Base-by-base conservation (phyloP, 2,888 invertebrate genomes). In the Drosophila pegasa region DNA sequence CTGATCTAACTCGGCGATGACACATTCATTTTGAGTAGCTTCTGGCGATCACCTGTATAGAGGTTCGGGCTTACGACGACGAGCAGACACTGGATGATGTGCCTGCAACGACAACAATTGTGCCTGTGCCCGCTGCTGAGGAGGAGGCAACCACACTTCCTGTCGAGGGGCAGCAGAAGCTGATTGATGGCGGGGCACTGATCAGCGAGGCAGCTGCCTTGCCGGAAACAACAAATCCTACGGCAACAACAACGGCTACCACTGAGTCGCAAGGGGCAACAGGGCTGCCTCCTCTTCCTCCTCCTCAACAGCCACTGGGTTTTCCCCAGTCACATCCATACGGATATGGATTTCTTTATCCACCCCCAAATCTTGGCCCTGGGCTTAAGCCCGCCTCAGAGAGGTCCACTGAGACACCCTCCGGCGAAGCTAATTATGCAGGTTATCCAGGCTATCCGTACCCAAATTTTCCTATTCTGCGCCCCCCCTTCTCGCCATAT, bases 161-260 rank as follows among this genome's bases (percentile, higher is more conserved):
- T 3, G 65, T 48, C 1, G 7, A 37, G 6, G 69, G 45, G 1
- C 10, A 75, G 1, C 7, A 48, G n/a, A 18, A 58, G 20, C 25
- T 71, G 5, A 59, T 63, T 25, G 75, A 66, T 9, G 78, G 58
- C 12, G 18, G 59, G 16, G 61, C 38, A 0, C 3, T 51, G 16
- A 41, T 43, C 7, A 63, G 45, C 16, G 40, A 29, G 27, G 67
- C 9, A n/a, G 31, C 25, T 1, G 45, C 63, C 10, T n/a, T 41
- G 41, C 65, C 74, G 2, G 79, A 78, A 47, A 77, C 85, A 2
- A 74, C 81, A 8, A 38, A 25, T 20, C 10, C 20, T 12, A 64
- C 65, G 2, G 59, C 67, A 8, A 58, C 71, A 8, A 45, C 60
- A 0, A 56, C 65, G 2, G 62, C 75, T 0, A 72, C 73, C 0